Evolutionary conservation across 1,140 invertebrate species (phyloP), one percentile per base, ranked within the genome.

Genomic region (Dermatophagoides farinae): DNA sequence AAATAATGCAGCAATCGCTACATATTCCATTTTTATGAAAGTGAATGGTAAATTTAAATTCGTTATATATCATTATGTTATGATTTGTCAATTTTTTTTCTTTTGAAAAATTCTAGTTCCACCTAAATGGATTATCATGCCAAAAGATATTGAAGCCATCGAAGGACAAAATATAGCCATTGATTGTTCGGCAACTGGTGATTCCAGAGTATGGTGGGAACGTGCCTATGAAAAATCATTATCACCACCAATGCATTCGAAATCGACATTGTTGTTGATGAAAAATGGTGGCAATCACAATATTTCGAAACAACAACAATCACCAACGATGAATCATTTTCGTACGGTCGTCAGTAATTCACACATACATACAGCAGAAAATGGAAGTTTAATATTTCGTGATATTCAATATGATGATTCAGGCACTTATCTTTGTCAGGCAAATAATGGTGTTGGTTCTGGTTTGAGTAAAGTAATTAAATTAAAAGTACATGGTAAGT

Each of bases 191-290:
- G 75, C 77, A 1, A 71, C 71, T 43, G 78, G 77, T 4, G 66
- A 68, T 18, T 77, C 78, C 1, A 68, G 66, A 9, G 70, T 77
- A 12, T 71, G 70, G 16, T 80, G 78, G 78, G 77, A 74, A 57
- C 57, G 60, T n/a, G 47, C 53, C 62, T 44, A 44, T 23, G 53
- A 46, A 18, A 49, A 23, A 25, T 16, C 20, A 40, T 60, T 18
- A 1, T n/a, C n/a, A n/a, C n/a, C n/a, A n/a, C 31, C 11, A 18
- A 38, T 23, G 9, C 14, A 16, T 8, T 22, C 38, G 18, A 18
- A 37, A 25, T 31, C 43, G 20, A 4, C 11, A 11, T 53, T n/a
- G n/a, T n/a, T n/a, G n/a, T n/a, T 53, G 11, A 12, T 23, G 1
- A 39, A 23, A 14, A 37, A 9, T 37, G 16, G 1, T 14, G 5